Percentiles rank a stretch among this genome's conserved stretches.
phyloP scores from a whole-genome alignment of 2,113 vertebrate genomes.

The Salminus brasiliensis region DNA sequence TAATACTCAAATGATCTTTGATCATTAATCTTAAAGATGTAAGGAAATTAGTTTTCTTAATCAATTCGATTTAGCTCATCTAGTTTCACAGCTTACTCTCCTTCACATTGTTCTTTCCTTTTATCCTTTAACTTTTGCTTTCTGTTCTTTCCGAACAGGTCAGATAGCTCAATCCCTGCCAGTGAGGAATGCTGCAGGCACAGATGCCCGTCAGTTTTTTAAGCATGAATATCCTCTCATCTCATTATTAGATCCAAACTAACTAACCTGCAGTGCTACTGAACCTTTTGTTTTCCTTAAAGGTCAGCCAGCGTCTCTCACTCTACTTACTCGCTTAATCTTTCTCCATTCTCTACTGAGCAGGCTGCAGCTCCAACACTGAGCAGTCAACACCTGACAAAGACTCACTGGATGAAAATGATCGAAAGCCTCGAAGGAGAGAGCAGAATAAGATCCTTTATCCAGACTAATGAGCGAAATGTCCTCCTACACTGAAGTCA shows the following conservation, averaged over 20 bases:
- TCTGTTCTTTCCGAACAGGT: too few species aligned
- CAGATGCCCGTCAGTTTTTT: background rate
- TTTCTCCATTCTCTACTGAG: background rate
- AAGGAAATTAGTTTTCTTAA: too few species aligned
- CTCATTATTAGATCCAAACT: background rate
- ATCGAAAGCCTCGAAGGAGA: slow-evolving; percentile 4
- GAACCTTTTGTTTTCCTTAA: background rate
- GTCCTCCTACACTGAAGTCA: background rate
- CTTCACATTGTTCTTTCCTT: too few species aligned
- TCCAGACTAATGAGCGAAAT: slow-evolving; percentile 28
- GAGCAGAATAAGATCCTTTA: slow-evolving; percentile 16
- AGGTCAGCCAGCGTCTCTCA: background rate
- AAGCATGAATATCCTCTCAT: background rate
- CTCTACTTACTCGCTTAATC: background rate
- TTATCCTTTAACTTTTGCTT: too few species aligned
- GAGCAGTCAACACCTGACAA: background rate
- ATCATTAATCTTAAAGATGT: too few species aligned
- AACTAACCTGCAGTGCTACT: background rate
- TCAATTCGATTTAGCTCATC: too few species aligned
- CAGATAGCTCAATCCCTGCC: background rate
- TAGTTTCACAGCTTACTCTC: too few species aligned
- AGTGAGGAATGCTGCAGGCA: background rate
- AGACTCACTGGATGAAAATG: slow-evolving; percentile 3
- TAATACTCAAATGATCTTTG: too few species aligned
- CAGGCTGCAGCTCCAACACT: background rate